Percentiles rank a stretch among this genome's conserved stretches.
These are phyloP conservation scores for Thomomys bottae DNA, from an alignment of 2,113 vertebrate genomes.

Conservation along the genomic window DNA sequence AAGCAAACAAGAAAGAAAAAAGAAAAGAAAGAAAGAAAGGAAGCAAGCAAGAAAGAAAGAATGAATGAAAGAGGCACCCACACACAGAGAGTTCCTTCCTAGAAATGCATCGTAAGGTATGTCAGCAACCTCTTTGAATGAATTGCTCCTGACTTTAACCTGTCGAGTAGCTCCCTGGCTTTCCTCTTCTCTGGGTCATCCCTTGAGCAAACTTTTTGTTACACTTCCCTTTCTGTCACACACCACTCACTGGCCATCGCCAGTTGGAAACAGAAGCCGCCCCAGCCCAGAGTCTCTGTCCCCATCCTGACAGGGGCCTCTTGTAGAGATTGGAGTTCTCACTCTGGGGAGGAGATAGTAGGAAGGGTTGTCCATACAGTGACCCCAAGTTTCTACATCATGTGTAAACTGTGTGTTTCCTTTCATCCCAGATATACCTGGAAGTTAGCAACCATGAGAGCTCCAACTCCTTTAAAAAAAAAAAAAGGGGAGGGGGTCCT, in stretches of 20 bases:
- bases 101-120: rapidly evolving
- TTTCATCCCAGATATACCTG: background rate
- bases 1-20: too few species aligned
- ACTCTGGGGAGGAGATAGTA: rapidly evolving
- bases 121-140: background rate
- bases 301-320: background rate
- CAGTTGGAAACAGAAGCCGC: background rate
- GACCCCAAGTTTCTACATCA: background rate
- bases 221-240: background rate
- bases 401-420: background rate
- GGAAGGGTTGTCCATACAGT: too few species aligned
- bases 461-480: background rate
- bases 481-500: too few species aligned
- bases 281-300: background rate
- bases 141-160: background rate
- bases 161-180: background rate
- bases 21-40: background rate
- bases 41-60: too few species aligned
- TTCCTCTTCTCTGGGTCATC: background rate
- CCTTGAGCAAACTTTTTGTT: background rate
- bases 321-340: background rate
- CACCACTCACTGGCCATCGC: background rate
- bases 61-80: background rate
- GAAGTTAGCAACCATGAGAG: background rate
- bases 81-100: background rate